Conservation (phyloP, 2,113 vertebrate species). For the Glaucidium brasilianum region DNA sequence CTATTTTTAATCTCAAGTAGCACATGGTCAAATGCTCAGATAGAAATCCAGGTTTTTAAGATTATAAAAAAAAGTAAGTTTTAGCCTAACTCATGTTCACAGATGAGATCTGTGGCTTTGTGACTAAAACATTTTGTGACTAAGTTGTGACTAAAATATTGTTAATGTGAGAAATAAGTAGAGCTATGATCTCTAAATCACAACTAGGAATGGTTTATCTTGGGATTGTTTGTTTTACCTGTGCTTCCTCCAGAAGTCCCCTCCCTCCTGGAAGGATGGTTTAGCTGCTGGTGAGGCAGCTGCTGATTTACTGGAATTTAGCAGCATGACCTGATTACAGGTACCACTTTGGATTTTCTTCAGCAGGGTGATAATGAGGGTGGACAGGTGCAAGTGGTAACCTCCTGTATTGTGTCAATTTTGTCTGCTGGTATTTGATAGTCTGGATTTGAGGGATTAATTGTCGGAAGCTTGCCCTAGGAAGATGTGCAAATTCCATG, state of each 20-base stretch:
- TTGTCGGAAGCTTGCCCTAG: not conserved
- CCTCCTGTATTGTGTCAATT: fast-evolving
- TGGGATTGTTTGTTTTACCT: not conserved
- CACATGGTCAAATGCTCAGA: not conserved
- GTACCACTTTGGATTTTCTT: no score
- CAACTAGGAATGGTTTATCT: fast-evolving
- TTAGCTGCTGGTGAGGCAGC: not conserved
- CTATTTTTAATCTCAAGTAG: fast-evolving
- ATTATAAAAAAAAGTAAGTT: not conserved
- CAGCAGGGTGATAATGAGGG: not conserved
- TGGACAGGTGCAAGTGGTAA: not conserved
- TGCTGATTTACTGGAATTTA: not conserved
- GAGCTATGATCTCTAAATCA: not conserved
- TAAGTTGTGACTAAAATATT: not conserved
- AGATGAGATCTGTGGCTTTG: not conserved
- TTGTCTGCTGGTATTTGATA: not conserved
- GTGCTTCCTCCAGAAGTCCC: not conserved
- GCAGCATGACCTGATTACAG: not conserved
- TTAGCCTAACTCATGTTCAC: not conserved
- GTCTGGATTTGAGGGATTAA: not conserved
- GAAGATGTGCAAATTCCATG: fast-evolving
- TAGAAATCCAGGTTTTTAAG: fast-evolving
- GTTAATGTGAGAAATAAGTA: not conserved
- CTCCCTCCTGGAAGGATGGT: not conserved
- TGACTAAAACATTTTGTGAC: not conserved